Conservation (phyloP, 2,888 invertebrate genomes). For the Macaria liturata region DNA sequence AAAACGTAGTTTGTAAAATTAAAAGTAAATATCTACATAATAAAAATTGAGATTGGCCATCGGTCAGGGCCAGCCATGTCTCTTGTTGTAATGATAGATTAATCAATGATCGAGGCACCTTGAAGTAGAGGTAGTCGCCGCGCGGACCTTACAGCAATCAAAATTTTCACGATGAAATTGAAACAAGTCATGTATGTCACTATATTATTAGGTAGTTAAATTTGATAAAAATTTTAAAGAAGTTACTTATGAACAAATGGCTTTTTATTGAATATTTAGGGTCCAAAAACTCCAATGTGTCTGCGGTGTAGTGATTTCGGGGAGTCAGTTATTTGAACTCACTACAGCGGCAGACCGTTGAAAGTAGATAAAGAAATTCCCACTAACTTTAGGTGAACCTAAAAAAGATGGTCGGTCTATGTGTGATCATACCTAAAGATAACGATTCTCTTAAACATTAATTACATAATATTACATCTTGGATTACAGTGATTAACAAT, state of each 20-base stretch:
- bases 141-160: constrained; percentile 62
- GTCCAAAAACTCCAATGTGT: constrained; percentile 73
- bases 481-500: too few relatives aligned
- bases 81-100: constrained; percentile 10
- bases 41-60: constrained; percentile 2
- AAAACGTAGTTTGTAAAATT: constrained; percentile 13
- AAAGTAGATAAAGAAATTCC: constrained; percentile 36
- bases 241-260: constrained; percentile 78
- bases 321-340: constrained; percentile 38
- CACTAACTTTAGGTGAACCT: constrained; percentile 13
- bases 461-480: too few relatives aligned
- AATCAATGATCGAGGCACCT: constrained; percentile 6
- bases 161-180: constrained; percentile 59
- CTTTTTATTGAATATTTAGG: constrained; percentile 79
- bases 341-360: constrained; percentile 36
- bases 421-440: too few relatives aligned
- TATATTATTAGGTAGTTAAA: constrained; percentile 75
- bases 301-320: constrained; percentile 55
- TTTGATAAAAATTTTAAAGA: constrained; percentile 79
- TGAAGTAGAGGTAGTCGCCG: constrained; percentile 61
- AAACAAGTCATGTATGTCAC: constrained; percentile 65
- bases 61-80: constrained; percentile 1
- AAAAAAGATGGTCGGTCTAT: neutral
- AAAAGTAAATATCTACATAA: constrained; percentile 8
- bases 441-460: too few relatives aligned